Conservation (phyloP, 2,888 invertebrate species). For the Carpatolechia fugitivella region DNA sequence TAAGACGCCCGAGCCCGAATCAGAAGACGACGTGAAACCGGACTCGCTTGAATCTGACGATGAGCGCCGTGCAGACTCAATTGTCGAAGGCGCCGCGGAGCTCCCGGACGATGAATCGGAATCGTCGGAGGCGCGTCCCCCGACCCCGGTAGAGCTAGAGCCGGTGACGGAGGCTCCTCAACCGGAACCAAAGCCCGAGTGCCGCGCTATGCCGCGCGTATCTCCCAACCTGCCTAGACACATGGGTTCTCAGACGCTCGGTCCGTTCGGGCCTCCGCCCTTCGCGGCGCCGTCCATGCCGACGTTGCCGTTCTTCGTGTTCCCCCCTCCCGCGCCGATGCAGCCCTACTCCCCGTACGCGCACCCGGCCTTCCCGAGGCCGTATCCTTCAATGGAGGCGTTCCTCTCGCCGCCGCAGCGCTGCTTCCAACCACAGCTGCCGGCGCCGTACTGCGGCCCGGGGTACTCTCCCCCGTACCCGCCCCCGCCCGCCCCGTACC, state of each 20-base stretch:
- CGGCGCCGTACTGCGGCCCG: background rate
- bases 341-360: background rate
- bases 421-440: background rate
- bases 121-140: background rate
- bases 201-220: background rate
- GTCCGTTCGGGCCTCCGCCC: background rate
- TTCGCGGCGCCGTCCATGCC: conserved; percentile 4
- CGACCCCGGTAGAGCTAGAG: background rate
- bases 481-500: background rate
- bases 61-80: background rate
- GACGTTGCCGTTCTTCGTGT: background rate
- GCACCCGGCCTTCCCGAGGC: background rate
- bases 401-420: background rate
- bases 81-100: background rate
- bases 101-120: background rate
- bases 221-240: background rate
- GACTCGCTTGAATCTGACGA: no score
- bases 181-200: background rate
- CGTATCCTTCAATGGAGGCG: background rate
- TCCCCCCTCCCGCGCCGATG: background rate
- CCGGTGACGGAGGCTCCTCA: background rate
- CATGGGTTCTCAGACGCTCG: background rate
- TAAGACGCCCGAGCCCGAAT: no score
- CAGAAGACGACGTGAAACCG: no score
- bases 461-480: background rate